Evolutionary conservation across 2,797 vertebrate species (phyloP).

Genomic region (Nothura maculosa): DNA sequence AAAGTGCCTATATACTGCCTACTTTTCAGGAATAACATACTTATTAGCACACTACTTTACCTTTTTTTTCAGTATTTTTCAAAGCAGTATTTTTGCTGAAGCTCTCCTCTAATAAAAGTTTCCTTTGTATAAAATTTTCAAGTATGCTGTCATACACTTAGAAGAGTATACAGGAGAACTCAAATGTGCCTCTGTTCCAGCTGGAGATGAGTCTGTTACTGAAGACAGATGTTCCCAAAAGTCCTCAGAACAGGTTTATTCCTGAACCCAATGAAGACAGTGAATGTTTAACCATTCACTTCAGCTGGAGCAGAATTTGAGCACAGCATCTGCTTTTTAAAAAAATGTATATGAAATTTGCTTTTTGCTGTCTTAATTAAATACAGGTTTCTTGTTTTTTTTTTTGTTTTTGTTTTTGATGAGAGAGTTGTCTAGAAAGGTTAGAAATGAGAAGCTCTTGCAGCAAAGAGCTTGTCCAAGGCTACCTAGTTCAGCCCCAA

Average conservation of each 20-base stretch:
- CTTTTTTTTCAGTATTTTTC: background rate
- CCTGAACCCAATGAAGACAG: background rate
- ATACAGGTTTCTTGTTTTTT: background rate
- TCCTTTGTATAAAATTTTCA: background rate
- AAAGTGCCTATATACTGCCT: background rate
- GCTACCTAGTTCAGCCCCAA: background rate
- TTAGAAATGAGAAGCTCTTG: background rate
- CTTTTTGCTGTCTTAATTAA: background rate
- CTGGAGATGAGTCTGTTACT: background rate
- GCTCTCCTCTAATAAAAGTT: background rate
- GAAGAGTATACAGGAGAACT: background rate
- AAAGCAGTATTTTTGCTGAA: constrained; percentile 16
- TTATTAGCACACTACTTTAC: background rate
- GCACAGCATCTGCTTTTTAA: background rate
- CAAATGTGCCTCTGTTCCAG: background rate
- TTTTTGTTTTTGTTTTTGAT: background rate
- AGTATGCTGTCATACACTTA: background rate
- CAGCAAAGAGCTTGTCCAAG: background rate
- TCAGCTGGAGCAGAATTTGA: background rate
- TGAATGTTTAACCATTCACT: background rate
- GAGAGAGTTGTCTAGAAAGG: background rate
- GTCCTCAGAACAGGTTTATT: background rate
- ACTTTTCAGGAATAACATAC: background rate
- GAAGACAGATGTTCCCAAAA: background rate
- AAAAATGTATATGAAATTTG: background rate